Conservation (phyloP, 2,113 vertebrate genomes). For the Neotragus moschatus region DNA sequence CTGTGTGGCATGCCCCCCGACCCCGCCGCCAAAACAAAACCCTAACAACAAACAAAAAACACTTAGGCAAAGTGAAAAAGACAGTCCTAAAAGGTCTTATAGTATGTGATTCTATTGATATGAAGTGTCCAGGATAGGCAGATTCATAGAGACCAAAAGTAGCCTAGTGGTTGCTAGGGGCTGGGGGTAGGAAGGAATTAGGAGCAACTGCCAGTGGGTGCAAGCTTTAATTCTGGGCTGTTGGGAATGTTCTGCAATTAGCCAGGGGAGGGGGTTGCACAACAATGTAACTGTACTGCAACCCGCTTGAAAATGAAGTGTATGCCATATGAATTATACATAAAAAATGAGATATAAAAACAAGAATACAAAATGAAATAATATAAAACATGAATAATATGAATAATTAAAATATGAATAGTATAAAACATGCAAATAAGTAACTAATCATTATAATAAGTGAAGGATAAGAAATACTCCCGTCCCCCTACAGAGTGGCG, state of each 20-base stretch:
- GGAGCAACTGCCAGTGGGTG: background rate
- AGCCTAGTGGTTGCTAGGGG: background rate
- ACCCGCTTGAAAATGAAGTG: background rate
- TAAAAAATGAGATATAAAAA: background rate
- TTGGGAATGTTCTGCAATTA: background rate
- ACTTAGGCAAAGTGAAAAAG: background rate
- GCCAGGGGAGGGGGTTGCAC: background rate
- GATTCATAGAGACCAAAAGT: background rate
- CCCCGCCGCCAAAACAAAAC: accelerated
- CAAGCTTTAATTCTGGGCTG: background rate
- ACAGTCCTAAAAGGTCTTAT: background rate
- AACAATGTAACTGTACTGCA: background rate
- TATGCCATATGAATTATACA: background rate
- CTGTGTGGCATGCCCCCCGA: background rate
- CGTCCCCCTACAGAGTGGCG: background rate
- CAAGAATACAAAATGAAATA: background rate
- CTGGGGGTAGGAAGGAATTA: background rate
- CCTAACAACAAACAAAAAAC: background rate
- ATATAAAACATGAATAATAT: background rate
- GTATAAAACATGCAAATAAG: background rate
- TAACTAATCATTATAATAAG: background rate
- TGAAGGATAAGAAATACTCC: no score
- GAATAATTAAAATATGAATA: background rate
- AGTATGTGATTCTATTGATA: background rate
- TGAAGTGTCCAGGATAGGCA: background rate